Evolutionary conservation across 2,888 invertebrate species (phyloP), one percentile per base, ranked within the genome.

Genomic region (Pheosia gnoma): DNA sequence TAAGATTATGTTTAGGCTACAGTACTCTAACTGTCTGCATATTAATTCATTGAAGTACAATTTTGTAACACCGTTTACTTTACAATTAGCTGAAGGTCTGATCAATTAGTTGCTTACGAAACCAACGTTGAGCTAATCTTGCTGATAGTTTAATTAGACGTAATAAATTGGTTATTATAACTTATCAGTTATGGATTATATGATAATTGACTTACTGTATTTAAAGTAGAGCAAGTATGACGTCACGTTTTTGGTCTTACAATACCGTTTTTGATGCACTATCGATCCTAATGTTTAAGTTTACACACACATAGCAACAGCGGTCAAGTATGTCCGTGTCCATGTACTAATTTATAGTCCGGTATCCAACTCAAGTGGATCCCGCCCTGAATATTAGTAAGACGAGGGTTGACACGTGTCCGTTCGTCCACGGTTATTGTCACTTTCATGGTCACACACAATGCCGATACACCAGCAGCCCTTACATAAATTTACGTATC

Each of bases 341-440:
- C 54, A 41, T 56, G 61, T 62, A 60, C 67, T 53, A 59, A 62
- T 45, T 64, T 58, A 57, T 59, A 45, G 58, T 57, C 39, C 37
- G 54, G 36, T 65, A 37, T 55, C 55, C 13, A 58, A 39, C 45
- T 8, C 47, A 45, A 72, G 53, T 62, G 63, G 55, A 58, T 68
- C 72, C 68, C 69, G 71, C 74, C 72, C 71, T 70, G 72, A 72
- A 72, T 73, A 68, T 74, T 63, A 68, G 66, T 64, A 67, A 74
- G 85, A 88, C 78, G 81, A 86, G 87, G 87, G 86, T 87, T 79
- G 87, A 83, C 87, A 82, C 70, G 72, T 83, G 86, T 84, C 87
- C 80, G 77, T 83, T 80, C 76, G 65, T 71, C 72, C 70, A 68
- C 74, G 71, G 79, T 78, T 80, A 78, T 82, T 83, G 83, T 83